Conservation (phyloP, 2,113 vertebrate species). For the Chrysemys picta region DNA sequence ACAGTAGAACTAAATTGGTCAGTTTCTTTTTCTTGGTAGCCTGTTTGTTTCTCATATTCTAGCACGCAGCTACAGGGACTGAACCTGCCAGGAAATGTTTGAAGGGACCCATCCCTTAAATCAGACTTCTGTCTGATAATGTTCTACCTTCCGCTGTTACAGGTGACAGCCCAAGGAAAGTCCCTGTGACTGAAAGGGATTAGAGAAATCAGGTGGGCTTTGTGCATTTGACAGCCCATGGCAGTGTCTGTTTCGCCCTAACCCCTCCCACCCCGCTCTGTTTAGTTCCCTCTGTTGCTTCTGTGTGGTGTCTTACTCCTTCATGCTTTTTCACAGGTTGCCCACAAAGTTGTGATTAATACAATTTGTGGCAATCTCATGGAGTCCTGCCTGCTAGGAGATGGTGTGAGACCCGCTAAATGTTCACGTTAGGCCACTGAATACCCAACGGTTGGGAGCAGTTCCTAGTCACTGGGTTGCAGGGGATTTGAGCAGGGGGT, state of each 20-base stretch:
- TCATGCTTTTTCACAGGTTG: not conserved
- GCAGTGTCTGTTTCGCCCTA: not conserved
- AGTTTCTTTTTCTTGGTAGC: not conserved
- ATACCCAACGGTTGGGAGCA: not conserved
- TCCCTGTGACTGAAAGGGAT: not conserved
- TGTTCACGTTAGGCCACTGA: not conserved
- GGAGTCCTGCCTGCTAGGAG: not conserved
- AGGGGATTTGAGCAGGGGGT: not conserved
- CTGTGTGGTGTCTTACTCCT: not conserved
- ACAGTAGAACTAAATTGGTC: not conserved
- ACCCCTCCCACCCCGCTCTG: too few species aligned
- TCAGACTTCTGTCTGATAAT: not conserved
- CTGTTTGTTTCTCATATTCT: not conserved
- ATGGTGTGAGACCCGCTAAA: not conserved
- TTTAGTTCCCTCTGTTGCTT: not conserved
- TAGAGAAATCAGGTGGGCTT: not conserved
- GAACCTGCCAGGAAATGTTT: not conserved
- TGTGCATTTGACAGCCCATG: not conserved
- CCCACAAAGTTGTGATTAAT: not conserved
- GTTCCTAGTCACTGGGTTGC: not conserved
- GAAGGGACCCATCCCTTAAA: not conserved
- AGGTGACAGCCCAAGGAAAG: not conserved
- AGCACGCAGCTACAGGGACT: not conserved
- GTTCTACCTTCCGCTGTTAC: not conserved
- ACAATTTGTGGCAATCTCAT: not conserved